Evolutionary conservation across 2,797 vertebrate genomes (phyloP).

Genomic region (Lepus oiostolus): DNA sequence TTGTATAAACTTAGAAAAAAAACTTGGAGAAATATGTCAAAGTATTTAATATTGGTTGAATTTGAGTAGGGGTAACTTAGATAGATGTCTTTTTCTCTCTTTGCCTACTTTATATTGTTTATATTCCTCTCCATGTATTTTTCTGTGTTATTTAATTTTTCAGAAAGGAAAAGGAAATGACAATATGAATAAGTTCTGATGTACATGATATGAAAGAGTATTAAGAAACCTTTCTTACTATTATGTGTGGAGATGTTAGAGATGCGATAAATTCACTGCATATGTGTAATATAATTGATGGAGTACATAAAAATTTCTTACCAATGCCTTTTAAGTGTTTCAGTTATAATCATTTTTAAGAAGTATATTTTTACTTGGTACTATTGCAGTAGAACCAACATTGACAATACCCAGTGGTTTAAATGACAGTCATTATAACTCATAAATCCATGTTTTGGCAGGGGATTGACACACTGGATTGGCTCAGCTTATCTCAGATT

Average conservation of each 20-base stretch:
- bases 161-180: background rate
- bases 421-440: background rate
- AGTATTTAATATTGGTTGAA: background rate
- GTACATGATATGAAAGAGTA: background rate
- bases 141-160: background rate
- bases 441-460: background rate
- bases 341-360: background rate
- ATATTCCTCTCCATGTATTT: background rate
- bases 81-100: background rate
- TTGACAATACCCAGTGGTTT: background rate
- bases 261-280: background rate
- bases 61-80: background rate
- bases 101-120: background rate
- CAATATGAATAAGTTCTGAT: background rate
- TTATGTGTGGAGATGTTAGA: background rate
- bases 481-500: background rate
- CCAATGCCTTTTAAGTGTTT: background rate
- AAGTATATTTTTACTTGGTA: background rate
- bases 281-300: background rate
- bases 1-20: background rate
- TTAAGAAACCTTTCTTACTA: background rate
- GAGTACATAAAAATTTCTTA: background rate
- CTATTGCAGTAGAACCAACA: background rate
- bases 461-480: background rate
- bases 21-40: background rate